phyloP scores from a whole-genome alignment of 1,140 invertebrate species.

The Cydia fagiglandana region DNA sequence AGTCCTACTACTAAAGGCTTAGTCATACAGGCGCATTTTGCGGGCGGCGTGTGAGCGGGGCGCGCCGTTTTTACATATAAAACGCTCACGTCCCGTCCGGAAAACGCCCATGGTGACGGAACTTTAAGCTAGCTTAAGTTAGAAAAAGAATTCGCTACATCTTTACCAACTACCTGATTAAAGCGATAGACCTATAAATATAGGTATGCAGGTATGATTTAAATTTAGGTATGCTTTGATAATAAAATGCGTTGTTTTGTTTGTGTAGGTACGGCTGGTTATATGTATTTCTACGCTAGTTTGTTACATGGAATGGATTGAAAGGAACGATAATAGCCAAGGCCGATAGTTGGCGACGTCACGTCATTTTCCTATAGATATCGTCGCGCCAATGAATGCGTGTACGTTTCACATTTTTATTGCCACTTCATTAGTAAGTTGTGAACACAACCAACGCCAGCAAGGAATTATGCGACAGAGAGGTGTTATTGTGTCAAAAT shows the following conservation, averaged over 20 bases:
- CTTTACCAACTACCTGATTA: no score
- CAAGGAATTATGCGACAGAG: no score
- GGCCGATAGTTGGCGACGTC: background rate
- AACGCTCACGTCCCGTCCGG: no score
- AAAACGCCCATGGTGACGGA: no score
- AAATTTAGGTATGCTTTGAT: background rate
- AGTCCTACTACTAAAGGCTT: no score
- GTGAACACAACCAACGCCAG: background rate
- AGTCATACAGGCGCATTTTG: no score
- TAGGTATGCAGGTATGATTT: background rate
- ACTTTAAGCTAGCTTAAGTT: no score
- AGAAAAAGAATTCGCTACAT: no score
- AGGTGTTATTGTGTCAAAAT: no score
- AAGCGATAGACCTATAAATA: background rate
- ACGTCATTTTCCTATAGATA: slow-evolving; percentile 16
- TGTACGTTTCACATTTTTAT: background rate
- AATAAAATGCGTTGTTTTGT: background rate
- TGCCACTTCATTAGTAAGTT: background rate
- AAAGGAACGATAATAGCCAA: slow-evolving; percentile 13
- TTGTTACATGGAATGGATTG: background rate
- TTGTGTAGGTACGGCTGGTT: background rate
- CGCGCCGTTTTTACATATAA: no score
- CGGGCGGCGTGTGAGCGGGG: no score
- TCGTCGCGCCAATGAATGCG: background rate
- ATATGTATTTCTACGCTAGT: background rate